Conservation (phyloP, 2,797 vertebrate genomes). For the Erethizon dorsatum region DNA sequence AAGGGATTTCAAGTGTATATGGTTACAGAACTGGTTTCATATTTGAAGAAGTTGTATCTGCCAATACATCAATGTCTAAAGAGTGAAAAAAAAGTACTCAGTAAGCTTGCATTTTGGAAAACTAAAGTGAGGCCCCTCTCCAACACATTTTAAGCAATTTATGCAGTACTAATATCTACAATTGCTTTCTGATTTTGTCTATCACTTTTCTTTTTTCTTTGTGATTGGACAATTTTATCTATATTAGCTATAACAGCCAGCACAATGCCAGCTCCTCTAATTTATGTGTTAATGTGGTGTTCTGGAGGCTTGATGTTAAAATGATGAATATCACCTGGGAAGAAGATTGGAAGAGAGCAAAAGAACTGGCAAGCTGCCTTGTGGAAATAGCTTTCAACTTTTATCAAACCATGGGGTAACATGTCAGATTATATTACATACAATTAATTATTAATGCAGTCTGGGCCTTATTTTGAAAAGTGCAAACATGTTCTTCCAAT, state of each 20-base stretch:
- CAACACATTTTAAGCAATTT: constrained; percentile 15
- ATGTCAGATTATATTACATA: constrained; percentile 84
- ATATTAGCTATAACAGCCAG: constrained; percentile 70
- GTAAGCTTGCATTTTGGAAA: constrained; percentile 66
- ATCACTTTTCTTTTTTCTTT: constrained; percentile 61
- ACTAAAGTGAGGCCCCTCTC: constrained; percentile 1
- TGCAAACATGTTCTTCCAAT: constrained; percentile 69
- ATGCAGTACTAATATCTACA: constrained; percentile 20
- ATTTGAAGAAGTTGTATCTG: constrained; percentile 69
- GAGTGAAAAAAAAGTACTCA: background rate
- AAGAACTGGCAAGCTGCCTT: constrained; percentile 72
- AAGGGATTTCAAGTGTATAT: constrained; percentile 66
- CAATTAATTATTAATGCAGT: constrained; percentile 85
- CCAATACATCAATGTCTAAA: constrained; percentile 62
- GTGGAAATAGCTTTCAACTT: constrained; percentile 82
- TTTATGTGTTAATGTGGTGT: constrained; percentile 62
- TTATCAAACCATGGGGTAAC: constrained; percentile 84
- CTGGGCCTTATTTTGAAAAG: constrained; percentile 77
- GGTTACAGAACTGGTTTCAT: constrained; percentile 79
- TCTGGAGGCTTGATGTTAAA: constrained; percentile 79
- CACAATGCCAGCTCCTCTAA: constrained; percentile 61
- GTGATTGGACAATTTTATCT: constrained; percentile 74
- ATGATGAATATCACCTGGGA: constrained; percentile 85
- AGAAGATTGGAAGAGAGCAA: constrained; percentile 66
- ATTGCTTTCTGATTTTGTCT: constrained; percentile 67